A percentile compares a stretch with the other conserved stretches of the same genome.
Conservation (phyloP, 2,888 invertebrate genomes). For the Sphecodes monilicornis region DNA sequence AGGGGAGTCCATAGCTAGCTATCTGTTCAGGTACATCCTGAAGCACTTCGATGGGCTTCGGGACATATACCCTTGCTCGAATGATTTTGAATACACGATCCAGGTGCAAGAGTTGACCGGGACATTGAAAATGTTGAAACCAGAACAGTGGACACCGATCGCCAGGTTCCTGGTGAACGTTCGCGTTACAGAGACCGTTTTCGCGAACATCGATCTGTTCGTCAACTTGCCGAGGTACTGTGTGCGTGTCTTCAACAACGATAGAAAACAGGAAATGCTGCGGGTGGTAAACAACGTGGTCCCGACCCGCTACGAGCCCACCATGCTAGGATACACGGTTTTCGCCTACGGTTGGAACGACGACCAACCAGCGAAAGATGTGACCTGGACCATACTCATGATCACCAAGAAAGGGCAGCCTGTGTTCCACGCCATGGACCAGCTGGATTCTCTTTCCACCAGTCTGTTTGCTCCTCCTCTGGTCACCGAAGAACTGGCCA, state of each 20-base stretch:
- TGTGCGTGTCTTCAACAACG: slow-evolving; percentile 73
- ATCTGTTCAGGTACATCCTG: slow-evolving; percentile 67
- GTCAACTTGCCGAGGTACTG: slow-evolving; percentile 60
- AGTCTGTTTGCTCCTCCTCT: slow-evolving; percentile 41
- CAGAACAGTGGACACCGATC: slow-evolving; percentile 72
- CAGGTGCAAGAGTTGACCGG: slow-evolving; percentile 64
- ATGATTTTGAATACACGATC: slow-evolving; percentile 69
- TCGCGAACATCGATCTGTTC: slow-evolving; percentile 65
- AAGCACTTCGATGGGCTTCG: slow-evolving; percentile 48
- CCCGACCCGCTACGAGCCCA: slow-evolving; percentile 55
- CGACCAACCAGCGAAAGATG: slow-evolving; percentile 50
- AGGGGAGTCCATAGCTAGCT: slow-evolving; percentile 48
- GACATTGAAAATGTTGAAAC: slow-evolving; percentile 37
- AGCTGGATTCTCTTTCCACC: slow-evolving; percentile 16
- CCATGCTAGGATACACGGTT: slow-evolving; percentile 72
- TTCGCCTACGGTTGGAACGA: slow-evolving; percentile 73
- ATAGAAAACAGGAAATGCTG: slow-evolving; percentile 65
- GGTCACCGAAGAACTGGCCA: slow-evolving; percentile 59
- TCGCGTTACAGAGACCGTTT: slow-evolving; percentile 18
- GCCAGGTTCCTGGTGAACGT: slow-evolving; percentile 64
- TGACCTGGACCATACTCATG: slow-evolving; percentile 71
- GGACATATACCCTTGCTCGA: slow-evolving; percentile 63
- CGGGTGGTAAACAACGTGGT: slow-evolving; percentile 63
- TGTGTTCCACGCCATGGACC: slow-evolving; percentile 48
- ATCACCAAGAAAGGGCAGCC: slow-evolving; percentile 71